A percentile compares a stretch with the other conserved stretches of the same genome.
Evolutionary conservation across 1,140 invertebrate species (phyloP).

Genomic region (Teleogryllus occipitalis): DNA sequence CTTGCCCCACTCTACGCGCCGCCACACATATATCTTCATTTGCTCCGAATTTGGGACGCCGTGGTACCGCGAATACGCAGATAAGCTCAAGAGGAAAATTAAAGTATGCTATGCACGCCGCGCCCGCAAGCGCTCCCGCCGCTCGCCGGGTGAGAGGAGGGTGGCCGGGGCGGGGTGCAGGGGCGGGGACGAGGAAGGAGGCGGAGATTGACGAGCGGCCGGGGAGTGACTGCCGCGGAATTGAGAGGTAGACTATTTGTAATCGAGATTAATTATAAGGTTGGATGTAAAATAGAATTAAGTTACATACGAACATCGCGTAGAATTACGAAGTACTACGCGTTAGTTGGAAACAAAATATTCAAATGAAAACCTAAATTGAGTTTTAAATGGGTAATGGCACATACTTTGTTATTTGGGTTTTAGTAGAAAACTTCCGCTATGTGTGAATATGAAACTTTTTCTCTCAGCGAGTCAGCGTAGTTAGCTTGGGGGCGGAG

Average conservation of each 20-base stretch:
- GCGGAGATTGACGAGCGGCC: neutral
- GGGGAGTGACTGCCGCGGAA: neutral
- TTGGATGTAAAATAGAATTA: neutral
- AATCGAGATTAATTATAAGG: neutral
- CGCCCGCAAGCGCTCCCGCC: too few species aligned
- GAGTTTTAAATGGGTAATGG: constrained; percentile 4
- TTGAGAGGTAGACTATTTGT: neutral
- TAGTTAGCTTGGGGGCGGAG: too few species aligned
- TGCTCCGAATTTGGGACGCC: neutral
- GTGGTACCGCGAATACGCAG: neutral
- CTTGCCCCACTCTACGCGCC: neutral
- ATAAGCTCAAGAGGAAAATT: constrained; percentile 2
- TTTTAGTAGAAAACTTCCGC: neutral
- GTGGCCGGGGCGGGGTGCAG: neutral
- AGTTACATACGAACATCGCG: neutral
- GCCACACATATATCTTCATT: constrained; percentile 4
- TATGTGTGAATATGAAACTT: neutral
- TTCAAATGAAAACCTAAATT: neutral
- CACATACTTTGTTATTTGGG: neutral
- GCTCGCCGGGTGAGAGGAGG: neutral
- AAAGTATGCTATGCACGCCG: neutral
- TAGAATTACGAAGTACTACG: neutral
- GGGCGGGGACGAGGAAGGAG: too few species aligned
- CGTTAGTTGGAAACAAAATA: neutral
- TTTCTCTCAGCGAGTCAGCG: too few species aligned